Evolutionary conservation across 2,797 vertebrate genomes (phyloP).

Genomic region (Protonibea diacanthus): DNA sequence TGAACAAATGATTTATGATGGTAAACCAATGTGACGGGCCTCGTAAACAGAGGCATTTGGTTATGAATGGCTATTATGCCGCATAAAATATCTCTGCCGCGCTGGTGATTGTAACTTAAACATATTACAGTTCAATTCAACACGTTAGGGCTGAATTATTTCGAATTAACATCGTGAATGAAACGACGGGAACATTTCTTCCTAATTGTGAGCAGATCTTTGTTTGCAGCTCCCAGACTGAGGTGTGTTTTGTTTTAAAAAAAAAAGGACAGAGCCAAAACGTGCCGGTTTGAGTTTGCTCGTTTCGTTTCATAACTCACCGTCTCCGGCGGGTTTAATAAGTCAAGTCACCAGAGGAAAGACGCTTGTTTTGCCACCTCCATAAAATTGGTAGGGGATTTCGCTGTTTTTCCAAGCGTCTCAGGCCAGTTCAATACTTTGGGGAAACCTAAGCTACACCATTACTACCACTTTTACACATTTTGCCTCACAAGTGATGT

Average conservation of each 20-base stretch:
- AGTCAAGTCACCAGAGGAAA: conserved; percentile 68
- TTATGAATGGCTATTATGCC: neutral
- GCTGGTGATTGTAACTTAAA: conserved; percentile 13
- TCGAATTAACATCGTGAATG: neutral
- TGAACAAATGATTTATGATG: conserved; percentile 54
- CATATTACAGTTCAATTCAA: neutral
- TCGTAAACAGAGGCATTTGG: conserved; percentile 40
- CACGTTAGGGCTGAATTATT: conserved; percentile 1
- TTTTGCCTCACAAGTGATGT: conserved; percentile 75
- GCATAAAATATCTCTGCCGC: neutral
- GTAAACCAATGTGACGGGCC: conserved; percentile 26
- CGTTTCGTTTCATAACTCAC: conserved; percentile 48
- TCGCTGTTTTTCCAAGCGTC: conserved; percentile 73
- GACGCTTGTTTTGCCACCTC: conserved; percentile 71
- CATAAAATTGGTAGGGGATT: conserved; percentile 70
- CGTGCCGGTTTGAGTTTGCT: conserved; percentile 44
- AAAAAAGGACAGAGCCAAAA: conserved; percentile 3
- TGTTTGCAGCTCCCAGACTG: conserved; percentile 16
- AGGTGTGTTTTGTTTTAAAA: conserved; percentile 33
- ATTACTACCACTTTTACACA: conserved; percentile 77
- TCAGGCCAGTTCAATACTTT: conserved; percentile 70
- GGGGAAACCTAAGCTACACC: conserved; percentile 71
- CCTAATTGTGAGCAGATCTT: conserved; percentile 17
- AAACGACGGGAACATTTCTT: neutral
- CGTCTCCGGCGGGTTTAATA: conserved; percentile 60